Conservation (phyloP, 2,888 invertebrate genomes). For the Quadriops clusia region DNA sequence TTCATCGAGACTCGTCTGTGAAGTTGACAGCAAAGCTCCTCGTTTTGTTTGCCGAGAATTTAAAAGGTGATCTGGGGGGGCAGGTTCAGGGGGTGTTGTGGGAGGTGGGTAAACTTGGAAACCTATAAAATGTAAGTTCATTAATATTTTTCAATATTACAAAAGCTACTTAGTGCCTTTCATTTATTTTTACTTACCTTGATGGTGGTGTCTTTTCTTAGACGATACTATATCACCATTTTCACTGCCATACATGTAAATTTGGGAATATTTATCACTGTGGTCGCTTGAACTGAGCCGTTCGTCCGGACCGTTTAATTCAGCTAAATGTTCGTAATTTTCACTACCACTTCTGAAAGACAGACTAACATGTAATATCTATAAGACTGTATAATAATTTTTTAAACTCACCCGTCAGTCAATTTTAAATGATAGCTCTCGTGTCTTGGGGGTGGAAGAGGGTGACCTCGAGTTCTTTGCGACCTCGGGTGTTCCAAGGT, state of each 20-base stretch:
- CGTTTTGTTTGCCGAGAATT: conserved; percentile 40
- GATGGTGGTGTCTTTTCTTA: conserved; percentile 22
- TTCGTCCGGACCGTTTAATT: conserved; percentile 46
- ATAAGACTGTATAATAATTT: neutral
- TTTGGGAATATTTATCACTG: conserved; percentile 52
- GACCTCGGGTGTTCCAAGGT: conserved; percentile 60
- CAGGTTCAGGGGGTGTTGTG: conserved; percentile 74
- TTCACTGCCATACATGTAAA: conserved; percentile 51
- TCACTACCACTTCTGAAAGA: conserved; percentile 46
- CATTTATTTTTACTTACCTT: conserved; percentile 16
- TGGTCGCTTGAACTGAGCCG: conserved; percentile 52
- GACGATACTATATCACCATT: conserved; percentile 34
- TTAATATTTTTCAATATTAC: conserved; percentile 1
- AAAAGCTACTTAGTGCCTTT: conserved; percentile 1
- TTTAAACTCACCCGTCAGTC: conserved; percentile 39
- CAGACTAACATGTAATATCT: neutral
- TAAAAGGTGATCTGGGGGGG: conserved; percentile 59
- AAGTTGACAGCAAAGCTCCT: conserved; percentile 39
- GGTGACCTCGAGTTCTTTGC: conserved; percentile 41
- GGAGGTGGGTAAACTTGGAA: conserved; percentile 77
- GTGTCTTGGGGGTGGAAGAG: conserved; percentile 59
- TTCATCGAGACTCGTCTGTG: conserved; percentile 54
- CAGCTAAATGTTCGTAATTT: conserved; percentile 53
- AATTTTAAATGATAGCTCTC: conserved; percentile 67
- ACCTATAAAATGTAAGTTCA: conserved; percentile 37